Conservation (phyloP, 2,113 vertebrate genomes). For the Lophotis ruficrista region DNA sequence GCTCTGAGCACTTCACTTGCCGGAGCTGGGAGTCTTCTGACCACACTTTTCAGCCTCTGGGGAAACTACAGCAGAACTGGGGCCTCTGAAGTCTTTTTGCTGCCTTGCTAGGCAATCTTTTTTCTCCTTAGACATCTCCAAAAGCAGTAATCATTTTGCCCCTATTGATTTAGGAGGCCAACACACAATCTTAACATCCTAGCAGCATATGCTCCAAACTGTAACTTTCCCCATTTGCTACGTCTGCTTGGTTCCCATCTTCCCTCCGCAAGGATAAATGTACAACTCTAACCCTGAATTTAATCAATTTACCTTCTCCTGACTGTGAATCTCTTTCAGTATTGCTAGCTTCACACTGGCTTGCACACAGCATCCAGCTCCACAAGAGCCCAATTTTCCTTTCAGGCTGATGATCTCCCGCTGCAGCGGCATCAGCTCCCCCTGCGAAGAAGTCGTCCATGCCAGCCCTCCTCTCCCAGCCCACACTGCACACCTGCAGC, state of each 20-base stretch:
- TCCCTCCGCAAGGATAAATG: not conserved
- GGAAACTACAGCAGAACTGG: not conserved
- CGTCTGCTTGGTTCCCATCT: not conserved
- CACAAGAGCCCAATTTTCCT: constrained; percentile 1
- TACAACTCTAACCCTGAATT: not conserved
- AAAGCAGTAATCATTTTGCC: not conserved
- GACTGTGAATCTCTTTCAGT: not conserved
- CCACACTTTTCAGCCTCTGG: not conserved
- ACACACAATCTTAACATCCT: not conserved
- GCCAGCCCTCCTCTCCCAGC: not conserved
- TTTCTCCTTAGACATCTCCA: not conserved
- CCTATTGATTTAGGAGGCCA: not conserved
- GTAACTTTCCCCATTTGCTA: not conserved
- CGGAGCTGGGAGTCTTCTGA: not conserved
- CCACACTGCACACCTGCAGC: not conserved
- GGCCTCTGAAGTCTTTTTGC: not conserved
- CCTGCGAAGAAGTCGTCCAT: not conserved
- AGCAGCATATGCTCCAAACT: not conserved
- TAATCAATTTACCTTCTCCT: not conserved
- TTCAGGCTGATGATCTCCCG: not conserved
- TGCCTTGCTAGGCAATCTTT: not conserved
- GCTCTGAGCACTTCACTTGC: not conserved
- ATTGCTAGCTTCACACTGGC: not conserved
- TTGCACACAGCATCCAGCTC: not conserved
- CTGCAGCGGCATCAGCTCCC: not conserved